These are phyloP conservation scores for Diuraphis noxia DNA, from an alignment of 1,140 invertebrate genomes.

Conservation along the genomic window DNA sequence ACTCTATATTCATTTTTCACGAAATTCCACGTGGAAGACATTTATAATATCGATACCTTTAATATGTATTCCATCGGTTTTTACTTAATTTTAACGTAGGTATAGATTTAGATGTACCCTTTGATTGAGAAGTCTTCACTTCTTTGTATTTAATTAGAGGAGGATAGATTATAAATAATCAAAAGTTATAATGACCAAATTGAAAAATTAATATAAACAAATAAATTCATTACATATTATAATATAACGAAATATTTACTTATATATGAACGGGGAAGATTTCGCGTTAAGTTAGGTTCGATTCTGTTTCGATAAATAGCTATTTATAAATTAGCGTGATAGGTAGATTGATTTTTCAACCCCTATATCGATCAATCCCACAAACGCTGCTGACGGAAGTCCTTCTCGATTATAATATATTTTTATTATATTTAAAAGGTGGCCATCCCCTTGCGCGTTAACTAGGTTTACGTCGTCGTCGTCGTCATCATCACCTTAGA, in stretches of 20 bases:
- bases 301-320: neutral
- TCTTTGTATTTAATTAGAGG: neutral
- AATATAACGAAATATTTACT: neutral
- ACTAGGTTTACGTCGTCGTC: neutral
- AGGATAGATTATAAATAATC: neutral
- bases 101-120: neutral
- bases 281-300: neutral
- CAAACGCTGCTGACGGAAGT: neutral
- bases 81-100: neutral
- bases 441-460: neutral
- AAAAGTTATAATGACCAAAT: neutral
- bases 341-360: neutral
- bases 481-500: too few relatives aligned
- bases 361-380: neutral
- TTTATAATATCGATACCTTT: neutral
- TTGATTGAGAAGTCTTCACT: neutral
- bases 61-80: neutral
- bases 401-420: neutral
- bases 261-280: neutral
- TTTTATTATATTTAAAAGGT: neutral
- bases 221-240: neutral
- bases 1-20: too few relatives aligned
- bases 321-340: neutral
- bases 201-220: too few relatives aligned
- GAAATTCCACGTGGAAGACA: neutral